Conservation (phyloP, 2,797 vertebrate species). For the Sebastes minor region DNA sequence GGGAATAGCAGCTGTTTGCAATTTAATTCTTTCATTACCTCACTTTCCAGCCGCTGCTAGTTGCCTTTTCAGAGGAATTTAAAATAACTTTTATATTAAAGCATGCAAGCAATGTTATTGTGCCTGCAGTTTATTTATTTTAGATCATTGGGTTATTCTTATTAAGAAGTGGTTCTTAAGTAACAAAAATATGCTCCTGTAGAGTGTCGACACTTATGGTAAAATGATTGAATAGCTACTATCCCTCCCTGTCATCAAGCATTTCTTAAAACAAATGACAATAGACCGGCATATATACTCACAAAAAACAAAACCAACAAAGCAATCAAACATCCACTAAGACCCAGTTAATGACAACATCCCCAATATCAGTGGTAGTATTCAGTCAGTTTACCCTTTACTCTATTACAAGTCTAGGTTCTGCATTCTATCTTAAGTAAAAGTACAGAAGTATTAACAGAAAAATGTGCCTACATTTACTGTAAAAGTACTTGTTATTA, state of each 20-base stretch:
- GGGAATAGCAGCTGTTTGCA: slow-evolving; percentile 33
- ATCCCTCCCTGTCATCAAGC: background rate
- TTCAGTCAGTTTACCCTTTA: background rate
- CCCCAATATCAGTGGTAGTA: background rate
- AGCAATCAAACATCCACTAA: background rate
- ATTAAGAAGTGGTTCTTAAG: background rate
- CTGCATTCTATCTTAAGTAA: background rate
- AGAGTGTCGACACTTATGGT: background rate
- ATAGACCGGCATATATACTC: background rate
- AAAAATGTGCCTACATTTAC: background rate
- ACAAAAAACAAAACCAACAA: background rate
- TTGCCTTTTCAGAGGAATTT: slow-evolving; percentile 1
- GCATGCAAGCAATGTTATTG: background rate
- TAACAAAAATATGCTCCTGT: background rate
- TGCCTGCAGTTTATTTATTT: slow-evolving; percentile 6
- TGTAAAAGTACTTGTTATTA: background rate
- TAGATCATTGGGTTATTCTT: background rate
- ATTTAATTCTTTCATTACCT: slow-evolving; percentile 35
- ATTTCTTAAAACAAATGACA: background rate
- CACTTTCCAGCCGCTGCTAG: background rate
- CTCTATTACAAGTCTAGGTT: background rate
- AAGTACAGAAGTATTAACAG: background rate
- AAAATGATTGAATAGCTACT: background rate
- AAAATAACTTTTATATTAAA: slow-evolving; percentile 26
- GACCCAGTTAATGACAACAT: background rate